Evolutionary conservation across 2,797 vertebrate genomes (phyloP), one percentile per base, ranked within the genome.

Genomic region (Acropternis orthonyx): DNA sequence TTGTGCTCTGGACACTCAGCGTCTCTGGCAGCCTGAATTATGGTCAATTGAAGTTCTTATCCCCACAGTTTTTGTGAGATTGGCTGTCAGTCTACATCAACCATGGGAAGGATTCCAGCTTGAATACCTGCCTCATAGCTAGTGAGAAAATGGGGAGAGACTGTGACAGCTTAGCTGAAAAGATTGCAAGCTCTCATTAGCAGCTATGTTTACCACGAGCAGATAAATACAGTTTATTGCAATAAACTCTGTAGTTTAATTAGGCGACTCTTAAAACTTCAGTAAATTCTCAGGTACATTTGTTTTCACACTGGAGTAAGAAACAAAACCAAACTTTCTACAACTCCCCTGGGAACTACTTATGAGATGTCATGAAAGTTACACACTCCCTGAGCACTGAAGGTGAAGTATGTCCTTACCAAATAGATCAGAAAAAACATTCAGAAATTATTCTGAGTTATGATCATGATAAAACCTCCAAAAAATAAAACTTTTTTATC

Each of bases 401-500:
- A 75, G 51, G 69, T 55, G 58, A 94, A 73, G 80, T 26, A 71
- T 24, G 8, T 28, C 51, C 65, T 84, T 66, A 59, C 58, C 78
- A 83, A 95, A 62, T 14, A 93, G 59, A 61, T 32, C 48, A 73
- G 82, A 76, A 94, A 92, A 92, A 63, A 68, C 14, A 15, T 86
- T 94, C 76, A 69, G 34, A 89, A 93, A 34, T 78, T 88, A 41
- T 88, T 92, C 54, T 62, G 76, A 88, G 63, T 88, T 94, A 84
- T 16, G 66, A 67, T 49, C 56, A 62, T 71, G 73, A 92, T 80
- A 89, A 96, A 94, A 84, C 5, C 0, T 8, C 14, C 51, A 61
- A 81, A 71, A 94, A 96, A 92, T 91, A 91, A 84, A 94, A 88
- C 48, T 74, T 43, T 78, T 84, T 85, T 78, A 89, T 90, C 4